Evolutionary conservation across 2,888 invertebrate species (phyloP).

Genomic region (Pristionchus exspectatus): DNA sequence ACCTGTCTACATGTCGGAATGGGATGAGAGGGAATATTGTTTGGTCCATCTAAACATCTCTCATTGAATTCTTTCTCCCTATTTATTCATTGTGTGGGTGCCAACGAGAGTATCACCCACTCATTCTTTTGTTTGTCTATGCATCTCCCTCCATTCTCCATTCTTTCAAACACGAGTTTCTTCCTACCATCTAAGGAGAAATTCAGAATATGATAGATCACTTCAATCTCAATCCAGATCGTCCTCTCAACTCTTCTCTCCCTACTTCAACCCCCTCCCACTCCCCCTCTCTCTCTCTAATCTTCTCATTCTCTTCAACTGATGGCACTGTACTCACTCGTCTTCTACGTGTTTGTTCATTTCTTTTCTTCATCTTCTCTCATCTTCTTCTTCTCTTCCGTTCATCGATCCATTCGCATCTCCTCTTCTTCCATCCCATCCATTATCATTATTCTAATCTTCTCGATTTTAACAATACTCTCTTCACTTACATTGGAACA

Average conservation of each 20-base stretch:
- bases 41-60: no score
- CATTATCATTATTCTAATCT: background rate
- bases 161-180: background rate
- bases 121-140: constrained; percentile 26
- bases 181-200: background rate
- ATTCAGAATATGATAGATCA: background rate
- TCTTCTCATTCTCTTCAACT: constrained; percentile 11
- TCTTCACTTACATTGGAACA: background rate
- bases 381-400: background rate
- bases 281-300: constrained; percentile 20
- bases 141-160: background rate
- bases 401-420: background rate
- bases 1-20: no score
- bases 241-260: background rate
- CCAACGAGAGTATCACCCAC: background rate
- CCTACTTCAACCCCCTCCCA: background rate
- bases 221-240: constrained; percentile 6
- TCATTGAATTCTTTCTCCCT: no score
- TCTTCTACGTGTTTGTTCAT: constrained; percentile 18
- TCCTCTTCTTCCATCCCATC: background rate
- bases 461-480: background rate
- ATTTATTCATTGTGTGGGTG: background rate
- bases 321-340: constrained; percentile 11
- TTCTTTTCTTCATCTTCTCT: constrained; percentile 43
- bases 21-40: no score